Evolutionary conservation across 2,113 vertebrate species (phyloP).

Genomic region (Microtus ochrogaster): DNA sequence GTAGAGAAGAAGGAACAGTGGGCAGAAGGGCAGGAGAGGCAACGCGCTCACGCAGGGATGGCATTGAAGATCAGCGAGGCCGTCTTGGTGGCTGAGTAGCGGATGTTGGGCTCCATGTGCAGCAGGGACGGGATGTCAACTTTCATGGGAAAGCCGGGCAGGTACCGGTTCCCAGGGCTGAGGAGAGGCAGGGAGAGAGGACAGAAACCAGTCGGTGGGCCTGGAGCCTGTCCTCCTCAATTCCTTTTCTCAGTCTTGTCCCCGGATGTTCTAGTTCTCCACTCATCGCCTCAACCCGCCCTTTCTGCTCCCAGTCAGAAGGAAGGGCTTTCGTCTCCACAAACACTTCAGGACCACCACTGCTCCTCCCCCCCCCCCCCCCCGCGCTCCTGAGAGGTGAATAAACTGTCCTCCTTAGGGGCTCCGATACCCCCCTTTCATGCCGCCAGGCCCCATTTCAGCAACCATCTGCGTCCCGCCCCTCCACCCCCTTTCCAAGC

Average conservation of each 20-base stretch:
- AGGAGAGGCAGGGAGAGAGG: not conserved
- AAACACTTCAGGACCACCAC: not conserved
- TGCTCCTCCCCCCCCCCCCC: rapidly evolving
- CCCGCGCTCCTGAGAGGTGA: not conserved
- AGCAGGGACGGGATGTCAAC: constrained; percentile 76
- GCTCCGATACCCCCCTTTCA: not conserved
- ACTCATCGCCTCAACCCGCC: not conserved
- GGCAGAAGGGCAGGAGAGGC: not conserved
- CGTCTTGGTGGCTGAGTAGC: constrained; percentile 78
- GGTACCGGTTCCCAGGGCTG: constrained; percentile 73
- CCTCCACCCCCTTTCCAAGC: not conserved
- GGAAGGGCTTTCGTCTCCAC: not conserved
- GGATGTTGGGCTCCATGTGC: constrained; percentile 79
- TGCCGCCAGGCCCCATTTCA: not conserved
- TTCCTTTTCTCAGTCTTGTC: not conserved
- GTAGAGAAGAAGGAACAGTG: not conserved
- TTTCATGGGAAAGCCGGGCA: constrained; percentile 79
- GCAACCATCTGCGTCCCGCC: not conserved
- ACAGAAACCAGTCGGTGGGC: not conserved
- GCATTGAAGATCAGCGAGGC: constrained; percentile 73
- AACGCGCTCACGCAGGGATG: constrained; percentile 67
- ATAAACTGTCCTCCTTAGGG: not conserved
- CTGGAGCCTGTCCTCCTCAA: not conserved
- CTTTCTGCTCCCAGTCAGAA: not conserved
- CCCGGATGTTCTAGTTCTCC: not conserved